Base-by-base conservation (phyloP, 2,797 vertebrate genomes). In the Podargus strigoides region DNA sequence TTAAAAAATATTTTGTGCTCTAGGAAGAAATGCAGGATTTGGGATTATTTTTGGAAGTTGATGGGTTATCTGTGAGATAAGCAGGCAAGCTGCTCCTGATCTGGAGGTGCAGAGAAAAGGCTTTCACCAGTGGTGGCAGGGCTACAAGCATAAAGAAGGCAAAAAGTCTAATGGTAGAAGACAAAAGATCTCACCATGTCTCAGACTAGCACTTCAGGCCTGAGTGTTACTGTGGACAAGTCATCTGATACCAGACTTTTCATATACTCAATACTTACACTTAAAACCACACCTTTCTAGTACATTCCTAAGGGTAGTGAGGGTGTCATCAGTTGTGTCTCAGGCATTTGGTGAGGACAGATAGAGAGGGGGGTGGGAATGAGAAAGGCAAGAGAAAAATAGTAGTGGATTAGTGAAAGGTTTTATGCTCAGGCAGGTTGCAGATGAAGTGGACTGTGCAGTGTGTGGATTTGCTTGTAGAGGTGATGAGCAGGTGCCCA, bases 341-440 rank as follows among this genome's bases (percentile, higher is more conserved):
- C 36, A 70, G 14, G 21, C 22, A 12, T 37, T 76, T 21, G 27
- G 34, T 30, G 53, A 75, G 13, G 27, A 14, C 21, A 24, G 1
- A 11, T 13, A 7, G 17, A 19, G 8, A 15, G 4, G 7, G 10
- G 6, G 9, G 12, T 9, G 1, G 2, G 20, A 58, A 19, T 22
- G 26, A 63, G 66, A 37, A 64, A 67, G 8, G 12, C 11, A 6
- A 81, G 20, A 70, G 39, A 72, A 73, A n/a, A 76, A 8, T 10
- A 24, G 15, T 3, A 37, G 24, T 34, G 47, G 53, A 27, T 72
- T 67, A 67, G 23, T 42, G 18, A 20, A 12, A 58, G 28, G 18
- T 32, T 62, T 87, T 79, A 5, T 63, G 37, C 20, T 67, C 4
- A 4, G n/a, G 10, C 26, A 60, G 26, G 18, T 24, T 44, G 37